Percentiles rank a stretch among this genome's conserved stretches.
Conservation (phyloP, 2,888 invertebrate genomes). For the Metallyticus violacea region DNA sequence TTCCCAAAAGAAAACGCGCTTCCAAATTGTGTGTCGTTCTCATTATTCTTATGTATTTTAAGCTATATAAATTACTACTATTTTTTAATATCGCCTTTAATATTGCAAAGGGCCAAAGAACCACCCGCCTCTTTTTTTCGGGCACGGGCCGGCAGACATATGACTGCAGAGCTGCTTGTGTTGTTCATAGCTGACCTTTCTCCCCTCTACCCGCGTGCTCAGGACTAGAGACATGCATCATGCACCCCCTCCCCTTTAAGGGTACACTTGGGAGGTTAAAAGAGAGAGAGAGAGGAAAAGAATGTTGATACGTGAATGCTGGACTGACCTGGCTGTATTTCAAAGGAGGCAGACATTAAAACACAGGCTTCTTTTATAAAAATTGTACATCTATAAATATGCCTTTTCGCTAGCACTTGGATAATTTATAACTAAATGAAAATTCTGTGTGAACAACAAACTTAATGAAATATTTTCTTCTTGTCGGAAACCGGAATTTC, state of each 20-base stretch:
- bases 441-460: not conserved
- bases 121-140: too few species aligned
- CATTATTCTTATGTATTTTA: too few species aligned
- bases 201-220: too few species aligned
- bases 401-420: not conserved
- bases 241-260: not conserved
- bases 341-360: not conserved
- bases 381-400: not conserved
- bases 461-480: not conserved
- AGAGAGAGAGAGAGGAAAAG: not conserved
- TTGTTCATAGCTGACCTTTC: not conserved
- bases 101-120: too few species aligned
- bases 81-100: too few species aligned
- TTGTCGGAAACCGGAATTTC: not conserved
- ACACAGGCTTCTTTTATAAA: not conserved
- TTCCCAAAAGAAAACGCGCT: too few species aligned
- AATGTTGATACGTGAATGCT: not conserved
- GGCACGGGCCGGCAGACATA: not conserved
- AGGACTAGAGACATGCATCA: not conserved
- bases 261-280: not conserved
- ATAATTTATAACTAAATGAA: not conserved
- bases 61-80: too few species aligned
- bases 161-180: not conserved
- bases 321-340: not conserved
- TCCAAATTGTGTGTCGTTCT: too few species aligned